Evolutionary conservation across 2,113 vertebrate species (phyloP).

Genomic region (Oriolus oriolus): DNA sequence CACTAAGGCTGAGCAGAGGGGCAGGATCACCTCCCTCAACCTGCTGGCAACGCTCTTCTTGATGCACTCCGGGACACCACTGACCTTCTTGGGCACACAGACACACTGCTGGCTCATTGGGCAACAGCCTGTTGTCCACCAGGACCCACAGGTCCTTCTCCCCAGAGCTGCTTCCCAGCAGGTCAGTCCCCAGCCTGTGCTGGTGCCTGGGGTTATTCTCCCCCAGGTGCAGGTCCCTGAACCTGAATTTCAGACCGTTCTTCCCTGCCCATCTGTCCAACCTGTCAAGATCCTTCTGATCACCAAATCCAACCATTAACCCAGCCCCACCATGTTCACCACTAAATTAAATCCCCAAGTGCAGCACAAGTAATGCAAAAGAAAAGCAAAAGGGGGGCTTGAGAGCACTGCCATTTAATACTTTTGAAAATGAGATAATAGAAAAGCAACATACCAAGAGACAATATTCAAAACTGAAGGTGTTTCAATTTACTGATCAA

Average conservation of each 20-base stretch:
- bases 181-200: neutral
- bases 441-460: neutral
- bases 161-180: neutral
- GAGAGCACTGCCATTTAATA: neutral
- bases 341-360: neutral
- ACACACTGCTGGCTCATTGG: neutral
- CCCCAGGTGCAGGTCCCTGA: no score
- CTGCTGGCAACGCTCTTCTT: neutral
- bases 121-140: neutral
- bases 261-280: rapidly evolving
- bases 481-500: neutral
- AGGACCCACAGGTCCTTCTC: neutral
- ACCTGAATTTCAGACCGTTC: neutral
- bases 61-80: rapidly evolving
- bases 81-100: no score
- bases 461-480: neutral
- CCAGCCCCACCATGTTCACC: neutral
- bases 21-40: neutral
- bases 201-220: neutral
- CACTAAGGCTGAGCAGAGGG: neutral
- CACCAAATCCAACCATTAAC: neutral
- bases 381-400: neutral
- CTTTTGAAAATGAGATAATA: neutral
- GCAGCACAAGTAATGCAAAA: neutral
- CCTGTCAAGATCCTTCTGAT: neutral